These are phyloP conservation scores for Rhagonycha fulva DNA, from an alignment of 2,888 invertebrate genomes.

Conservation along the genomic window DNA sequence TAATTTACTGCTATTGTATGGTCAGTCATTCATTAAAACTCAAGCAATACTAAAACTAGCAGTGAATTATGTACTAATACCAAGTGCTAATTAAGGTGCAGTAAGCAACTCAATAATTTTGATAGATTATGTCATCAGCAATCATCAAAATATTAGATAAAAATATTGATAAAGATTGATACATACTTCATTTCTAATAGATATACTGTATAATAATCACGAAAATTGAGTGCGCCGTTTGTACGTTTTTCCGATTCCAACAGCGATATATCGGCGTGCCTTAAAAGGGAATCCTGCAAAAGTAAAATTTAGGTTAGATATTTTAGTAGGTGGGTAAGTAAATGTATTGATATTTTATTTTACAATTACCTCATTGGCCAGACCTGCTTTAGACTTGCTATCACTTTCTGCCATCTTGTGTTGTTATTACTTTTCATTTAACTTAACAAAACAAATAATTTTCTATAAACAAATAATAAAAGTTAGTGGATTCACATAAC, in stretches of 20 bases:
- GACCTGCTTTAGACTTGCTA: slow-evolving; percentile 16
- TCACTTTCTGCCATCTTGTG: slow-evolving; percentile 25
- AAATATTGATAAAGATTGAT: slow-evolving; percentile 5
- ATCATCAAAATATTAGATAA: background rate
- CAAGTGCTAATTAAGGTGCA: background rate
- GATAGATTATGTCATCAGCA: background rate
- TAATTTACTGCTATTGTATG: background rate
- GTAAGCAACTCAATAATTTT: background rate
- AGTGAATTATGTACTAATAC: background rate
- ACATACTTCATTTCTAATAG: slow-evolving; percentile 78
- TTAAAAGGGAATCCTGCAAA: slow-evolving; percentile 67
- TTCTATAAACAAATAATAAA: background rate
- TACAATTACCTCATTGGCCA: slow-evolving; percentile 24
- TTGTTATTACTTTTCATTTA: slow-evolving; percentile 9
- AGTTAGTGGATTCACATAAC: background rate
- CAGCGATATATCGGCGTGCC: slow-evolving; percentile 75
- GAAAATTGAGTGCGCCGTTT: slow-evolving; percentile 72
- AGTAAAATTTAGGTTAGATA: slow-evolving; percentile 25
- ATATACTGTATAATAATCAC: slow-evolving; percentile 79
- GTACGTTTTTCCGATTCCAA: slow-evolving; percentile 78
- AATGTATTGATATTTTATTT: slow-evolving; percentile 17
- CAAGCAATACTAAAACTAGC: background rate
- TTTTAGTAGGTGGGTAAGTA: slow-evolving; percentile 3
- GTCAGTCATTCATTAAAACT: background rate
- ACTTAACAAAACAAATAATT: slow-evolving; percentile 17